A percentile compares a stretch with the other conserved stretches of the same genome.
phyloP scores from a whole-genome alignment of 2,797 vertebrate species.

The Epinephelus awoara region DNA sequence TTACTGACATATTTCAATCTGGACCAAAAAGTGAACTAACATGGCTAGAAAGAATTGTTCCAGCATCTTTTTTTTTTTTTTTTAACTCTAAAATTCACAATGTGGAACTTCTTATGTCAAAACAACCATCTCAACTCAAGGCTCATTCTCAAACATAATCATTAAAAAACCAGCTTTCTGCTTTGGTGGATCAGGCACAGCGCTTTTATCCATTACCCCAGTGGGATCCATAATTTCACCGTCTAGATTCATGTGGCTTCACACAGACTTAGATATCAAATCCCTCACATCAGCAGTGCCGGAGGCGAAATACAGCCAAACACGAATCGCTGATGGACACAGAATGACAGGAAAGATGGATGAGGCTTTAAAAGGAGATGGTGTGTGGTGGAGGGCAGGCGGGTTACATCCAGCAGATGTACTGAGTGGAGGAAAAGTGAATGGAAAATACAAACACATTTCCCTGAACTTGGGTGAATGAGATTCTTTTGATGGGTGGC shows the following conservation, averaged over 20 bases:
- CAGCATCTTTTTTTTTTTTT: not conserved
- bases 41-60: not conserved
- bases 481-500: not conserved
- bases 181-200: not conserved
- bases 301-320: conserved; percentile 19
- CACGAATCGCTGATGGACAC: conserved; percentile 52
- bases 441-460: not conserved
- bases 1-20: not conserved
- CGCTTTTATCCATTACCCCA: not conserved
- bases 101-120: not conserved
- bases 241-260: conserved; percentile 8
- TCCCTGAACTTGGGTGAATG: not conserved
- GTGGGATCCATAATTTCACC: conserved; percentile 3
- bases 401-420: conserved; percentile 6
- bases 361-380: conserved; percentile 28
- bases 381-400: not conserved
- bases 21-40: not conserved
- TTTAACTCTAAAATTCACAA: not conserved
- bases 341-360: conserved; percentile 47
- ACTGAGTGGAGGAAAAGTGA: not conserved
- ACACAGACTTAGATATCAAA: conserved; percentile 18
- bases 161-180: not conserved
- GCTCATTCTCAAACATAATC: not conserved
- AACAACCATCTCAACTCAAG: not conserved
- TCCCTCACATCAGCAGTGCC: conserved; percentile 39